Conservation (phyloP, 2,888 invertebrate genomes). For the Lepidocyrtinus sp. region DNA sequence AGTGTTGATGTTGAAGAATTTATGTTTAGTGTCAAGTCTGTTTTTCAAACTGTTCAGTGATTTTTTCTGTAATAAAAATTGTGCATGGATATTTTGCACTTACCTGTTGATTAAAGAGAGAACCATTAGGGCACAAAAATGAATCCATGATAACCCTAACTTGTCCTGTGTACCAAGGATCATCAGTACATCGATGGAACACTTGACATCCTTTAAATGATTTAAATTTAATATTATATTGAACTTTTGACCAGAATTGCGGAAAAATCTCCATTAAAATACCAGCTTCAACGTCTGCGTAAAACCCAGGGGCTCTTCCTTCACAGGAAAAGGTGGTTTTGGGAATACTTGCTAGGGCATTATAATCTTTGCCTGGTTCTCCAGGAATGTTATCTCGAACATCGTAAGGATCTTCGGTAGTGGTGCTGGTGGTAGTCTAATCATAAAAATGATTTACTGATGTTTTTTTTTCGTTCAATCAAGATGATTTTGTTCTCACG, state of each 20-base stretch:
- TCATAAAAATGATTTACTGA: no score
- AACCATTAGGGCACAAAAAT: constrained; percentile 80
- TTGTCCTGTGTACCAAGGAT: constrained; percentile 65
- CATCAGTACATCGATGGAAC: constrained; percentile 78
- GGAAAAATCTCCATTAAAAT: constrained; percentile 61
- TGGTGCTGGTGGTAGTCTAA: no score
- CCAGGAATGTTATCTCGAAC: constrained; percentile 79
- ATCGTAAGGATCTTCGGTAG: constrained; percentile 71
- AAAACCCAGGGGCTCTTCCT: constrained; percentile 73
- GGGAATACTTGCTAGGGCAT: constrained; percentile 77
- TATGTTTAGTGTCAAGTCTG: no score
- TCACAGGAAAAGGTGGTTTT: constrained; percentile 78
- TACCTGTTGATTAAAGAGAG: constrained; percentile 79
- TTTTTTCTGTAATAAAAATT: no score
- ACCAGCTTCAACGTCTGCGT: constrained; percentile 74
- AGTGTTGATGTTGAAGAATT: no score
- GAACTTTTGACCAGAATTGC: not conserved
- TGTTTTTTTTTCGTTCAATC: no score
- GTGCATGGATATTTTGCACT: no score
- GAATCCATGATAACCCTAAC: constrained; percentile 75
- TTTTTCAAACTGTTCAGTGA: no score
- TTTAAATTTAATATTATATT: no score
- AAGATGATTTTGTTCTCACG: no score
- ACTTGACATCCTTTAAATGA: constrained; percentile 76
- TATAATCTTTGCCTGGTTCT: constrained; percentile 80